Evolutionary conservation across 2,113 vertebrate species (phyloP).

Genomic region (Pomatorhinus ruficollis): DNA sequence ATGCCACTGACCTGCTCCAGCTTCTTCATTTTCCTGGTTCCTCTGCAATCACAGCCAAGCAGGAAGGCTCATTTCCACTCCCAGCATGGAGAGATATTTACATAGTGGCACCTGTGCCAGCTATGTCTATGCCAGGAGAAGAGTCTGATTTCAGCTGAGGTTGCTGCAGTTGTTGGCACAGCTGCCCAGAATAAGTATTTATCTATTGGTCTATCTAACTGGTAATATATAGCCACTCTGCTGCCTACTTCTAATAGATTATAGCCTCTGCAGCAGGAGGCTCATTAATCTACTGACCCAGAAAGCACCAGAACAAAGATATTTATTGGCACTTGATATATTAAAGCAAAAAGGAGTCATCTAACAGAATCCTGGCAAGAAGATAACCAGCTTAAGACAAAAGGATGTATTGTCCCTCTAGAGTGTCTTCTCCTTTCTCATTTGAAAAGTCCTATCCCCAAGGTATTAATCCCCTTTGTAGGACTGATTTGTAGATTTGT

Average conservation of each 20-base stretch:
- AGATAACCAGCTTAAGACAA: neutral
- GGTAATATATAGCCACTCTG: neutral
- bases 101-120: neutral
- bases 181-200: neutral
- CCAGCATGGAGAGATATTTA: neutral
- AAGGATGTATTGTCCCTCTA: neutral
- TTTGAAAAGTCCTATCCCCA: neutral
- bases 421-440: neutral
- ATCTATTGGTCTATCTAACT: neutral
- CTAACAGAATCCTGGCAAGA: neutral
- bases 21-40: neutral
- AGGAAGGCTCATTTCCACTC: neutral
- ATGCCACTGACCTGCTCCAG: neutral
- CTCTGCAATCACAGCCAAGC: neutral
- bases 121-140: neutral
- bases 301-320: neutral
- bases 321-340: constrained; percentile 3
- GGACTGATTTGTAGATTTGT: neutral
- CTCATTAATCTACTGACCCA: constrained; percentile 22
- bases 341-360: neutral
- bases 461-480: neutral
- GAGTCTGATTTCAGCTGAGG: neutral
- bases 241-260: neutral
- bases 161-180: neutral
- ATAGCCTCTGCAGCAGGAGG: neutral